phyloP scores from a whole-genome alignment of 2,888 invertebrate species.

The Meghimatium bilineatum region DNA sequence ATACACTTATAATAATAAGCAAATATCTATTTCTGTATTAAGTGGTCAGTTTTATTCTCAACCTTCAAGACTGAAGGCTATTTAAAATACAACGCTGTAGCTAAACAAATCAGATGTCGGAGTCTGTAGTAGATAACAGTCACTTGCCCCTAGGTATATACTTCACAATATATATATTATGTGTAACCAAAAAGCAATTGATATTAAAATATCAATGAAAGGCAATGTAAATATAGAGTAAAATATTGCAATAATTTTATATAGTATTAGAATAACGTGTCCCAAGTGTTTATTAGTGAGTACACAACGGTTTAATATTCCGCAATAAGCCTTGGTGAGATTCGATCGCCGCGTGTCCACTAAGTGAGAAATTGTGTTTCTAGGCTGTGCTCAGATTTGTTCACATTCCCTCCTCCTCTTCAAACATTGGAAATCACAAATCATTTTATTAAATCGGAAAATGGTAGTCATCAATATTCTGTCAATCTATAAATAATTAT shows the following conservation, averaged over 20 bases:
- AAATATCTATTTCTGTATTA: too few species aligned
- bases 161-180: too few species aligned
- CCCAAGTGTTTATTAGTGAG: neutral
- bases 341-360: slow-evolving; percentile 26
- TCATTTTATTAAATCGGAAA: neutral
- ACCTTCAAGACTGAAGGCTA: too few species aligned
- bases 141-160: too few species aligned
- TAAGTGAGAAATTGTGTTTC: slow-evolving; percentile 46
- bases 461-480: neutral
- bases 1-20: too few species aligned
- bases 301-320: neutral
- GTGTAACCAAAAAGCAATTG: too few species aligned
- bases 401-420: neutral
- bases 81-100: too few species aligned
- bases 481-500: neutral
- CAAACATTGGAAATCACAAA: neutral
- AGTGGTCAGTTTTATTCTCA: too few species aligned
- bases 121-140: too few species aligned
- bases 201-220: neutral
- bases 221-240: too few species aligned
- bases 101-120: too few species aligned
- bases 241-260: too few species aligned
- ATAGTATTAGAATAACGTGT: neutral
- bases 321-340: neutral
- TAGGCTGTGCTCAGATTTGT: slow-evolving; percentile 26